Evolutionary conservation across 2,888 invertebrate genomes (phyloP).

Genomic region (Phrixothrix hirtus): DNA sequence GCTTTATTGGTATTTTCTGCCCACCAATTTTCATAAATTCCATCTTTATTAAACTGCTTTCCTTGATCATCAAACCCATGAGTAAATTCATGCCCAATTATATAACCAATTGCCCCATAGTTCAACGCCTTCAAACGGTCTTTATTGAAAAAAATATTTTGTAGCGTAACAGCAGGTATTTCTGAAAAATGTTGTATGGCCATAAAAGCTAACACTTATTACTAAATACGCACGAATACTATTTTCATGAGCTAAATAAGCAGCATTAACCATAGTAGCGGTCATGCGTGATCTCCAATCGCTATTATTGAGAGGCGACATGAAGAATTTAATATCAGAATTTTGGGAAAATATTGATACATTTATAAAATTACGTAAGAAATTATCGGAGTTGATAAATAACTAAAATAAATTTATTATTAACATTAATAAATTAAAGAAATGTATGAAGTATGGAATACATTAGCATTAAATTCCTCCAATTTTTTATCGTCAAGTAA

Average conservation of each 20-base stretch:
- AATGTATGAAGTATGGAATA: too few relatives aligned
- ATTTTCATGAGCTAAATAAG: slow-evolving; percentile 60
- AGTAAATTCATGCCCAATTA: slow-evolving; percentile 85
- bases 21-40: slow-evolving; percentile 20
- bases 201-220: too few relatives aligned
- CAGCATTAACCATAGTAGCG: slow-evolving; percentile 61
- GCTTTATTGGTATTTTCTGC: slow-evolving; percentile 6
- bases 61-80: too few relatives aligned
- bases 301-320: slow-evolving; percentile 59
- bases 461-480: slow-evolving; percentile 71
- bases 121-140: too few relatives aligned
- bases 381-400: neutral
- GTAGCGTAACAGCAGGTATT: slow-evolving; percentile 86
- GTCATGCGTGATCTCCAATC: slow-evolving; percentile 60
- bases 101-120: slow-evolving; percentile 81
- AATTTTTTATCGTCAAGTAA: too few relatives aligned
- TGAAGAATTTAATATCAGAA: neutral
- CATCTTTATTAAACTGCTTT: slow-evolving; percentile 9
- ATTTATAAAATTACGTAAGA: slow-evolving; percentile 58
- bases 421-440: too few relatives aligned
- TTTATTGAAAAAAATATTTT: slow-evolving; percentile 83
- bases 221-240: slow-evolving; percentile 63
- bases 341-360: slow-evolving; percentile 61
- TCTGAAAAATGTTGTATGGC: slow-evolving; percentile 59
- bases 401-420: neutral